Percentiles rank a stretch among this genome's conserved stretches.
These are phyloP conservation scores for Silurus aristotelis DNA, from an alignment of 2,797 vertebrate species.

Conservation along the genomic window DNA sequence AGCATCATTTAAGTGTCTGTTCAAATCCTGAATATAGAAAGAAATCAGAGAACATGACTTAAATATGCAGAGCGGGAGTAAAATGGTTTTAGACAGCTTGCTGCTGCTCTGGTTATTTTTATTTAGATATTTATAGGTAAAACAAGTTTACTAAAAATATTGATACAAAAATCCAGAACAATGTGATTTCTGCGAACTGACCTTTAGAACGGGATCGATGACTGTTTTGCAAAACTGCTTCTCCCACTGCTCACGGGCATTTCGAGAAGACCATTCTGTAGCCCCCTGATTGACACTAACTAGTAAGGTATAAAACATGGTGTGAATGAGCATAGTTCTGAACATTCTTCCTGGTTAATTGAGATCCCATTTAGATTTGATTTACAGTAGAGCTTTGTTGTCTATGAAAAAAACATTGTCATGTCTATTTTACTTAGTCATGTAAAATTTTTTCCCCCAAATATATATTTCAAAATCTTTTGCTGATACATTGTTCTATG, in stretches of 20 bases:
- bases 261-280: conserved; percentile 60
- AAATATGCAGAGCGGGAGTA: background rate
- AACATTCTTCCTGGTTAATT: background rate
- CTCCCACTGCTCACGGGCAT: conserved; percentile 69
- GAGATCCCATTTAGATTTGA: background rate
- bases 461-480: no score
- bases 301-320: background rate
- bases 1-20: conserved; percentile 55
- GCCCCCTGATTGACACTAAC: background rate
- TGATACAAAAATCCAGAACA: background rate
- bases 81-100: background rate
- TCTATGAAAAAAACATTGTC: background rate
- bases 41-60: background rate
- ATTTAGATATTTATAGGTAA: background rate
- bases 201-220: conserved; percentile 66
- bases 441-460: no score
- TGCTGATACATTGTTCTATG: background rate
- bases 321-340: background rate
- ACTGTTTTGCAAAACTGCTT: conserved; percentile 60
- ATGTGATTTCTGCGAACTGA: conserved; percentile 37
- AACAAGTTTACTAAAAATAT: background rate
- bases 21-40: conserved; percentile 59
- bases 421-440: background rate
- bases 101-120: background rate
- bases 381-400: background rate